Evolutionary conservation across 1,140 invertebrate species (phyloP).

Genomic region (Diabrotica undecimpunctata): DNA sequence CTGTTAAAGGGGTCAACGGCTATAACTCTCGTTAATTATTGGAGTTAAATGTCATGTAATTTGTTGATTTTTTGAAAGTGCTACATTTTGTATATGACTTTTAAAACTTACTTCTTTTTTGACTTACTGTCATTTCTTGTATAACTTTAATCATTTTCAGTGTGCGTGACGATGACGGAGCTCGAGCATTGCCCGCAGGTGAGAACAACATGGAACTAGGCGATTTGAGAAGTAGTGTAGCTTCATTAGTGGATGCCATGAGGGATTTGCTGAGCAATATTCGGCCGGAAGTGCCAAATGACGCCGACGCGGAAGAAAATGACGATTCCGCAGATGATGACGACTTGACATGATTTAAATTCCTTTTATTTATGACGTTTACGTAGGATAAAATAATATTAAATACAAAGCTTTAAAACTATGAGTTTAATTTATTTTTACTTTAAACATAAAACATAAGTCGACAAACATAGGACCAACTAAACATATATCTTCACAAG

Average conservation of each 20-base stretch:
- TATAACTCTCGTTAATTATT: too few relatives aligned
- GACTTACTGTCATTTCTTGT: too few relatives aligned
- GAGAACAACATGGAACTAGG: conserved; percentile 30
- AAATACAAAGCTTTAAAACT: not conserved
- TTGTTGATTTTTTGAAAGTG: too few relatives aligned
- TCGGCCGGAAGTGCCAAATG: conserved; percentile 48
- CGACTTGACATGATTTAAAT: conserved; percentile 22
- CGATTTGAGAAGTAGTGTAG: conserved; percentile 61
- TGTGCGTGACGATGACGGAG: conserved; percentile 35
- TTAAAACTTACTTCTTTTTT: too few relatives aligned
- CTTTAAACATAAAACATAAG: too few relatives aligned
- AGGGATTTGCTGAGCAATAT: conserved; percentile 67
- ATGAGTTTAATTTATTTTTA: not conserved
- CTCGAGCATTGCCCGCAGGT: conserved; percentile 35
- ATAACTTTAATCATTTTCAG: conserved; percentile 16
- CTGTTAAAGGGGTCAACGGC: too few relatives aligned
- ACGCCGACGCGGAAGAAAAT: conserved; percentile 49
- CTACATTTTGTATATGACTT: too few relatives aligned
- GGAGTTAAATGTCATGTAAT: too few relatives aligned
- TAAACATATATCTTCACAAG: too few relatives aligned
- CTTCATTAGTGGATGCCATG: conserved; percentile 67
- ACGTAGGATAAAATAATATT: not conserved
- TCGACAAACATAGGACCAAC: too few relatives aligned
- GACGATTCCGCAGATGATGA: conserved; percentile 39
- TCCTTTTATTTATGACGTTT: not conserved